A percentile compares a stretch with the other conserved stretches of the same genome.
phyloP scores from a whole-genome alignment of 2,888 invertebrate genomes.

The Pasiphila rectangulata region DNA sequence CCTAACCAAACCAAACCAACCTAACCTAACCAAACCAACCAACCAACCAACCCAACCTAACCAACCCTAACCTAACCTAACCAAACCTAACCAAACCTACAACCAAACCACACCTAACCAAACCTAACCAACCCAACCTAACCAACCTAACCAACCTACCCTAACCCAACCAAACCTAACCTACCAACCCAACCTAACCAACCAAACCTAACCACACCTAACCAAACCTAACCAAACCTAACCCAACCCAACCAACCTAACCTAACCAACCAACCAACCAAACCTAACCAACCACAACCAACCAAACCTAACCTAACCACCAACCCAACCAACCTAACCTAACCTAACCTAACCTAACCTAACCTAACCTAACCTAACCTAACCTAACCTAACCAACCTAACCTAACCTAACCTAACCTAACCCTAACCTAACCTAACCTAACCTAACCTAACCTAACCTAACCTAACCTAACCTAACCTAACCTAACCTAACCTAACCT shows the following conservation, averaged over 20 bases:
- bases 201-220: constrained; percentile 14
- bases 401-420: constrained; percentile 7
- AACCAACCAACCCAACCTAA: constrained; percentile 30
- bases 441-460: constrained; percentile 26
- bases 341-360: constrained; percentile 23
- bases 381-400: constrained; percentile 24
- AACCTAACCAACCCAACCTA: constrained; percentile 32
- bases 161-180: constrained; percentile 24
- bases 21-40: constrained; percentile 30
- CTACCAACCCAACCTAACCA: constrained; percentile 32
- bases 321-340: constrained; percentile 24
- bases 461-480: constrained; percentile 22
- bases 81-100: constrained; percentile 33
- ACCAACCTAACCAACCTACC: constrained; percentile 20
- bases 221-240: constrained; percentile 21
- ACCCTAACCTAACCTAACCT: constrained; percentile 17
- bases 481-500: constrained; percentile 19
- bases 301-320: constrained; percentile 15
- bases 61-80: constrained; percentile 32
- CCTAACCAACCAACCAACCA: constrained; percentile 21
- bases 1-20: constrained; percentile 5
- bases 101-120: constrained; percentile 31
- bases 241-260: constrained; percentile 23
- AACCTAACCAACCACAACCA: too few species aligned
- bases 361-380: constrained; percentile 22